Evolutionary conservation across 2,113 vertebrate genomes (phyloP), one percentile per base, ranked within the genome.

Genomic region (Litocranius walleri): DNA sequence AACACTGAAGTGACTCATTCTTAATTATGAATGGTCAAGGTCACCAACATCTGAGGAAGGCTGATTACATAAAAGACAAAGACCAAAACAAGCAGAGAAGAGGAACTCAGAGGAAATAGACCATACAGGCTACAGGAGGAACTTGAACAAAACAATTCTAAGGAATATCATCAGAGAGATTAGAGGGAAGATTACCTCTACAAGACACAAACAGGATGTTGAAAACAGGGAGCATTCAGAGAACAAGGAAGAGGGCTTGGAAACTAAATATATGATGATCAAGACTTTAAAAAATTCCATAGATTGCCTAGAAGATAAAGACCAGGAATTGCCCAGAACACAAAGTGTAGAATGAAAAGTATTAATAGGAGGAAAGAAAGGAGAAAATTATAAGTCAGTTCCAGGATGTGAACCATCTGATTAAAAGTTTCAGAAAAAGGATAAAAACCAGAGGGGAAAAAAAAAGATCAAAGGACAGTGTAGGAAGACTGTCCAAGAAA

Each of bases 41-140:
- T 92, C 97, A 92, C n/a, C 11, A 23, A 77, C 88, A 25, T 88
- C 94, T 95, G 56, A 90, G 48, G 95, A 80, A 94, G 64, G 80
- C 80, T 67, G 91, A 92, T 94, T 74, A 91, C 85, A 86, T 88
- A 87, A 92, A 95, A 81, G 78, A 74, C 57, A 82, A 90, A 77
- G 67, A 95, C 87, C 92, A 92, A 98, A 97, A 96, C 91, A 96
- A 57, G 40, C 82, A 81, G 62, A 96, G 96, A 90, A 94, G 86
- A 97, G 77, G 64, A 94, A 94, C 54, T 86, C 14, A 80, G 84
- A 96, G 97, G 94, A 97, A 96, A 95, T 57, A 84, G 92, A 95
- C 81, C 77, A 56, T 54, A 61, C 54, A 25, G 30, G 74, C 62
- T 80, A 40, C 74, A 21, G 64, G 50, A 67, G 88, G 81, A 94